Evolutionary conservation across 2,113 vertebrate species (phyloP).

Genomic region (Motacilla alba): DNA sequence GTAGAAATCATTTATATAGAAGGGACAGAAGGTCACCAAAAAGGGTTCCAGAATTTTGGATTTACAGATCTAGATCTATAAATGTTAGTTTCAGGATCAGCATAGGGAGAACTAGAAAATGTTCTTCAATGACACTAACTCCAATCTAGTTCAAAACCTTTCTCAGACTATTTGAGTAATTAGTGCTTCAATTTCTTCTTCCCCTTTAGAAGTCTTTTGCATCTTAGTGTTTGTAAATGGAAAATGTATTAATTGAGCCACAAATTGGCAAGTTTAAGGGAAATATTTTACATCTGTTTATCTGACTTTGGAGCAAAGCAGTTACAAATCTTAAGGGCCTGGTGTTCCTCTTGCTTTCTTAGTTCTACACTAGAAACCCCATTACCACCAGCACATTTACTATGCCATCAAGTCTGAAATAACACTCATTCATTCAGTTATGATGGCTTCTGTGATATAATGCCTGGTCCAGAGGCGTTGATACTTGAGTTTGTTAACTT

Average conservation of each 20-base stretch:
- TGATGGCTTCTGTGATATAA: background rate
- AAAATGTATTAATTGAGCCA: background rate
- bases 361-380: background rate
- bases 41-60: background rate
- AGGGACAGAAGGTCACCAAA: background rate
- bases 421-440: background rate
- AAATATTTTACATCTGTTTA: background rate
- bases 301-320: background rate
- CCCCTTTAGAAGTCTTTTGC: background rate
- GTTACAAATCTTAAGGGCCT: background rate
- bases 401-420: background rate
- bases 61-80: background rate
- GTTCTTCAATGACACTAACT: background rate
- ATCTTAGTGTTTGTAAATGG: background rate
- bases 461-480: background rate
- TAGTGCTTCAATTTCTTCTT: background rate
- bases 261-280: background rate
- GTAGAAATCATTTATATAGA: background rate
- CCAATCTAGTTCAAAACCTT: background rate
- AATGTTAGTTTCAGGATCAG: background rate
- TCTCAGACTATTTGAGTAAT: background rate
- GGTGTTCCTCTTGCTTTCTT: background rate
- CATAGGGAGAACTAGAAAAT: background rate
- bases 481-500: background rate
- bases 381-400: background rate